Evolutionary conservation across 2,113 vertebrate species (phyloP).

Genomic region (Oreotrochilus melanogaster): DNA sequence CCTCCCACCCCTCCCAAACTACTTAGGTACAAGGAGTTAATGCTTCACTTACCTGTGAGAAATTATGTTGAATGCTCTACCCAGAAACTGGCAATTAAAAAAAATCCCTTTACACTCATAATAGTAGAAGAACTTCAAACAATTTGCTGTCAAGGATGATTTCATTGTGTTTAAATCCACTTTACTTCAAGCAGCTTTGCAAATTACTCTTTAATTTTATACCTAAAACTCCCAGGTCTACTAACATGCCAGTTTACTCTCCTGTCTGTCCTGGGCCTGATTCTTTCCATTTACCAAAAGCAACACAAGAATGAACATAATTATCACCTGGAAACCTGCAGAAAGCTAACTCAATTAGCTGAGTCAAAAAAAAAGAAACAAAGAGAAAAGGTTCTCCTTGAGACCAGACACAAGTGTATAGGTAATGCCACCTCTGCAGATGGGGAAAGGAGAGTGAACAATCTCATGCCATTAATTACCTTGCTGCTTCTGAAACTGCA

Average conservation of each 20-base stretch:
- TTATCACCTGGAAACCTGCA: not conserved
- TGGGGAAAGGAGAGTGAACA: not conserved
- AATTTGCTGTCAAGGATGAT: conserved; percentile 55
- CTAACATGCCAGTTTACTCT: not conserved
- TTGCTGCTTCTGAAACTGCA: not conserved
- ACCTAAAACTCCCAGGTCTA: conserved; percentile 10
- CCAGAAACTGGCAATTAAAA: conserved; percentile 42
- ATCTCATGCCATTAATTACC: not conserved
- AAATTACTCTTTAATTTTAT: conserved; percentile 57
- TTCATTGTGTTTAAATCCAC: conserved; percentile 49
- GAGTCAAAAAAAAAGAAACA: not conserved
- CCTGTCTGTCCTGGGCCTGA: not conserved
- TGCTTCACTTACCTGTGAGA: conserved; percentile 43
- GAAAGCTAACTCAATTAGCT: not conserved
- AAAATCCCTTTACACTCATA: conserved; percentile 68
- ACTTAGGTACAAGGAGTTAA: conserved; percentile 1
- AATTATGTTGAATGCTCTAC: conserved; percentile 20
- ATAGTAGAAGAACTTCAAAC: conserved; percentile 58
- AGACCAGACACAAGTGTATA: not conserved
- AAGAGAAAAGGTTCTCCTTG: not conserved
- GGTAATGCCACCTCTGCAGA: not conserved
- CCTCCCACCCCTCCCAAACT: not conserved
- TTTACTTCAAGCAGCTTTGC: conserved; percentile 39
- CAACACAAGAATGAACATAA: not conserved
- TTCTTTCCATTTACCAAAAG: not conserved